Percentiles rank a stretch among this genome's conserved stretches.
Evolutionary conservation across 2,797 vertebrate genomes (phyloP).

Genomic region (Percopsis omiscomaycus): DNA sequence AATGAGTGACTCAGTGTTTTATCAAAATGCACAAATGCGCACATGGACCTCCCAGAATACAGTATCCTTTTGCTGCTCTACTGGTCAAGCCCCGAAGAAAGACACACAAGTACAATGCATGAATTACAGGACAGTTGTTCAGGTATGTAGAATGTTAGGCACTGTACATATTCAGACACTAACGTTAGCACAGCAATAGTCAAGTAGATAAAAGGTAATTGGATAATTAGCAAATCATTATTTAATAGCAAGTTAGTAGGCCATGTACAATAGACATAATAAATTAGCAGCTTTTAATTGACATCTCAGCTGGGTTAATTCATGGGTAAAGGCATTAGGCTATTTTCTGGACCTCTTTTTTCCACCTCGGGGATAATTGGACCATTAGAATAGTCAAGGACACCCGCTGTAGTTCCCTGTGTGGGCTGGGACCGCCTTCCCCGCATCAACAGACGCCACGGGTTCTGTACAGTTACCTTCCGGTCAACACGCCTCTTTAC

Average conservation of each 20-base stretch:
- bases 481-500: slow-evolving; percentile 61
- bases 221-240: too few species aligned
- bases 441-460: slow-evolving; percentile 39
- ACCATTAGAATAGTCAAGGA: slow-evolving; percentile 24
- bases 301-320: too few species aligned
- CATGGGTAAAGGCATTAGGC: too few species aligned
- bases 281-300: too few species aligned
- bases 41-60: background rate
- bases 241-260: too few species aligned
- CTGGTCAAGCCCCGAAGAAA: background rate
- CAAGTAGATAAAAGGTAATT: too few species aligned
- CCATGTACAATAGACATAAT: too few species aligned
- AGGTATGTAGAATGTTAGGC: too few species aligned
- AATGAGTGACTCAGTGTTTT: slow-evolving; percentile 14
- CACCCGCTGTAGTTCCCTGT: slow-evolving; percentile 4
- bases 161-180: too few species aligned
- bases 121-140: too few species aligned
- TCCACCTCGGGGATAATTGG: background rate
- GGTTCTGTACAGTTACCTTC: slow-evolving; percentile 58
- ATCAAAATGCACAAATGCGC: background rate
- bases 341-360: too few species aligned
- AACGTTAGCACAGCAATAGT: too few species aligned
- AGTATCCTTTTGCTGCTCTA: background rate
- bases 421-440: background rate
- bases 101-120: background rate